A percentile compares a stretch with the other conserved stretches of the same genome.
These are phyloP conservation scores for Propsilocerus akamusi DNA, from an alignment of 1,140 invertebrate species.

Conservation along the genomic window DNA sequence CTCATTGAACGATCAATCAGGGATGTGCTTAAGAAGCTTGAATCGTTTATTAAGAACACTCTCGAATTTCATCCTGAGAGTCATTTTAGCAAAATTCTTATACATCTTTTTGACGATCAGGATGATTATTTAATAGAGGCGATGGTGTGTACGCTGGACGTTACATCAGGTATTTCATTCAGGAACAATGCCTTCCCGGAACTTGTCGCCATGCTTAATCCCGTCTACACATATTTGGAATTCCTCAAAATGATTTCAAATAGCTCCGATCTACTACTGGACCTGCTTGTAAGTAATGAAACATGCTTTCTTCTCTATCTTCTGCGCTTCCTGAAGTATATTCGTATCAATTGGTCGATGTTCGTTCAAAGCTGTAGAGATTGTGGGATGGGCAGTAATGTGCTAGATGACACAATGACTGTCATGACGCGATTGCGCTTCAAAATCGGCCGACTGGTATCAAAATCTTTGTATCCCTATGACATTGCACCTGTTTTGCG, in stretches of 20 bases:
- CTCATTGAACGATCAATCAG: slow-evolving; percentile 68
- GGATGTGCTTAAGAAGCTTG: slow-evolving; percentile 62
- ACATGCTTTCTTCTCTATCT: slow-evolving; percentile 80
- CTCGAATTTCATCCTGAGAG: slow-evolving; percentile 75
- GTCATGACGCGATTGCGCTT: slow-evolving; percentile 59
- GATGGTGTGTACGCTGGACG: slow-evolving; percentile 81
- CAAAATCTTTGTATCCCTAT: slow-evolving; percentile 68
- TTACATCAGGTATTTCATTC: slow-evolving; percentile 64
- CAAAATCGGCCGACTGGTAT: slow-evolving; percentile 63
- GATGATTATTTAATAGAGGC: slow-evolving; percentile 80
- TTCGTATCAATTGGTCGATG: slow-evolving; percentile 62
- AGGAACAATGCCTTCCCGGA: slow-evolving; percentile 58
- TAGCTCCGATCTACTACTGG: slow-evolving; percentile 63
- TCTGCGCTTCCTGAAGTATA: slow-evolving; percentile 67
- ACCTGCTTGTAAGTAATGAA: slow-evolving; percentile 78
- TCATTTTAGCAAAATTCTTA: slow-evolving; percentile 68
- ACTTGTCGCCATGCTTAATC: slow-evolving; percentile 59
- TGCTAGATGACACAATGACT: slow-evolving; percentile 65
- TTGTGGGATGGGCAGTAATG: slow-evolving; percentile 31
- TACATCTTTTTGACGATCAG: slow-evolving; percentile 74
- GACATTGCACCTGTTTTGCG: slow-evolving; percentile 75
- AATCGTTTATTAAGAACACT: slow-evolving; percentile 59
- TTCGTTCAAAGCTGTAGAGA: slow-evolving; percentile 58
- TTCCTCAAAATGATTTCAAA: slow-evolving; percentile 67
- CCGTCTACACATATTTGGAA: slow-evolving; percentile 63